A percentile compares a stretch with the other conserved stretches of the same genome.
These are phyloP conservation scores for Mycteria americana DNA, from an alignment of 2,797 vertebrate genomes.

Conservation along the genomic window DNA sequence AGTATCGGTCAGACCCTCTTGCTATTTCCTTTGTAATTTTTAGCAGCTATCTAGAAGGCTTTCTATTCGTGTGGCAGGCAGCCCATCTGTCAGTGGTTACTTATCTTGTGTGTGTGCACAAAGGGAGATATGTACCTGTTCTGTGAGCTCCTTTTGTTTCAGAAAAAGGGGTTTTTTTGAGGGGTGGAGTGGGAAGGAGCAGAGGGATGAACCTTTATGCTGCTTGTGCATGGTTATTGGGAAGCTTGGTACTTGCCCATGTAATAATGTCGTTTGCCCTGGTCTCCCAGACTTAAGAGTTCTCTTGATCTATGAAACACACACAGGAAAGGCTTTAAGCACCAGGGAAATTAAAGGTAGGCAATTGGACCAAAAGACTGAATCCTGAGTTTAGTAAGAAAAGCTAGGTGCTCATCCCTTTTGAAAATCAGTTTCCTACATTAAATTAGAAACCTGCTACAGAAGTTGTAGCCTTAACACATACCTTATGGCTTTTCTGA, in stretches of 20 bases:
- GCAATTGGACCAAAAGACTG: neutral
- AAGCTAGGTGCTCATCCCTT: neutral
- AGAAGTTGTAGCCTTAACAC: neutral
- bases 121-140: fast-evolving
- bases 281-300: neutral
- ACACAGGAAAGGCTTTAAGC: neutral
- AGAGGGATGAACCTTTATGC: neutral
- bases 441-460: neutral
- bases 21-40: neutral
- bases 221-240: neutral
- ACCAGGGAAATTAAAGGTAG: neutral
- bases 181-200: neutral
- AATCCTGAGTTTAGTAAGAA: neutral
- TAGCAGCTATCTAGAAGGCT: neutral
- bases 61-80: neutral
- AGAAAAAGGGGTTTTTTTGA: neutral
- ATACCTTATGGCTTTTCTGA: fast-evolving
- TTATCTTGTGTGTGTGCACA: fast-evolving
- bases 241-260: fast-evolving
- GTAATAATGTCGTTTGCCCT: neutral
- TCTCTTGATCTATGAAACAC: neutral
- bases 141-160: neutral
- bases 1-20: too few relatives aligned
- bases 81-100: neutral
- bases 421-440: neutral